These are phyloP conservation scores for Halcyon chelicuti DNA, from an alignment of 2,797 vertebrate genomes.

Conservation along the genomic window DNA sequence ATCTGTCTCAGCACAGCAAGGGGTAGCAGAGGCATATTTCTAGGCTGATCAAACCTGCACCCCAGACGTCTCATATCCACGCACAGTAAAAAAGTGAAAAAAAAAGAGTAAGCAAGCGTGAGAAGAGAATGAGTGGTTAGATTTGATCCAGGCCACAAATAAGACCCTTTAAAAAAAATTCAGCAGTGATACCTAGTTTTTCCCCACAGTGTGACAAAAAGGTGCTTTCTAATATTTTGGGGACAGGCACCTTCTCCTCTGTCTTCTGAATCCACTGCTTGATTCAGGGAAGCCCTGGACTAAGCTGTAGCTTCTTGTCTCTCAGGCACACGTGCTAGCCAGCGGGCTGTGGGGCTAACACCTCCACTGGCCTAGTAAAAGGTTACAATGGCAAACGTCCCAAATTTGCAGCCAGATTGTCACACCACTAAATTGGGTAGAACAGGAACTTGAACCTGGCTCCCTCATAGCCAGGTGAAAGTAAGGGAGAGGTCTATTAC, in stretches of 20 bases:
- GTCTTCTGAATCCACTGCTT: background rate
- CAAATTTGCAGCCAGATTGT: background rate
- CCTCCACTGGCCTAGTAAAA: background rate
- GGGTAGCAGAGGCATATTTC: background rate
- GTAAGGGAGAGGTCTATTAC: background rate
- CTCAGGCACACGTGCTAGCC: background rate
- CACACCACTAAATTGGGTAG: fast-evolving
- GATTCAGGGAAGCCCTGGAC: background rate
- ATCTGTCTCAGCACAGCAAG: background rate
- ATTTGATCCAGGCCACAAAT: background rate
- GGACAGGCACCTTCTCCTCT: background rate
- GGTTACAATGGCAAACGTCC: background rate
- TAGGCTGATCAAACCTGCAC: background rate
- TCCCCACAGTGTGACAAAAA: background rate
- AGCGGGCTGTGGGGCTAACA: fast-evolving
- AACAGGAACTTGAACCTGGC: background rate
- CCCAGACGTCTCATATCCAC: background rate
- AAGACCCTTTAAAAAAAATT: background rate
- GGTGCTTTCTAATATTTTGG: background rate
- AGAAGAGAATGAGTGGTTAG: background rate
- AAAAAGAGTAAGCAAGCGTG: background rate
- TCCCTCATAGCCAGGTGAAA: background rate
- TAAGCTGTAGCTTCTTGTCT: background rate
- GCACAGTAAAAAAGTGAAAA: no score
- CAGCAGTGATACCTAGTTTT: background rate